Base-by-base conservation (phyloP, 1,140 invertebrate species). In the Cydia strobilella region DNA sequence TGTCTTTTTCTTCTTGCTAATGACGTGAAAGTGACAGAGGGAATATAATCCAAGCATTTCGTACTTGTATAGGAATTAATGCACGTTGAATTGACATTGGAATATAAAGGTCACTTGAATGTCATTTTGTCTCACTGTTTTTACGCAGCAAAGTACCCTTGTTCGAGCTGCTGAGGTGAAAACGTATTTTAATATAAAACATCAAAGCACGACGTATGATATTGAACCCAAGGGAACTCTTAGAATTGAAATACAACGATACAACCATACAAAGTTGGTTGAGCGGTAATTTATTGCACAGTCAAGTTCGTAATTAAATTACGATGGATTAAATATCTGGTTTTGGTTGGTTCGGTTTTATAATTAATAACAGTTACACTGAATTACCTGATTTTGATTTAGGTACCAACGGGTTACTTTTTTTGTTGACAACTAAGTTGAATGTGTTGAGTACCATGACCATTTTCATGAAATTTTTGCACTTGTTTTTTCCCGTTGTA, bases 221-320 rank as follows among this genome's bases (percentile, higher is more conserved):
- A 63, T 5, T 31, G 65, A 69, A 42, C 31, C 31, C 65, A 39
- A 39, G n/a, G 20, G 20, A 69, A 69, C 31, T 35, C n/a, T 35
- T 9, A 31, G 15, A 10, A 65, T 65, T 65, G 27, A 9, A 9
- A 69, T 69, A 13, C 65, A 2, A 1, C 35, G 18, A 69, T 69
- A 13, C 65, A 2, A 1, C 35, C 18, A 18, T 20, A 18, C n/a
- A 35, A 39, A 69, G 27, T 69, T 27, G n/a, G 65, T 39, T 39
- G n/a, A 69, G 15, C 63, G 7, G 27, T 18, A 39, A 69, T 42
- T 69, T 69, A 69, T 35, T 18, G n/a, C 31, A 18, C 15, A 35
- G 65, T 35, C 65, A 69, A 35, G 27, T 69, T 69, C 12, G 54
- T 69, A 69, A 69, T 69, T 42, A 69, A 69, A 69, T 69, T 69